phyloP scores from a whole-genome alignment of 2,888 invertebrate species.

The Philereme vetulata region DNA sequence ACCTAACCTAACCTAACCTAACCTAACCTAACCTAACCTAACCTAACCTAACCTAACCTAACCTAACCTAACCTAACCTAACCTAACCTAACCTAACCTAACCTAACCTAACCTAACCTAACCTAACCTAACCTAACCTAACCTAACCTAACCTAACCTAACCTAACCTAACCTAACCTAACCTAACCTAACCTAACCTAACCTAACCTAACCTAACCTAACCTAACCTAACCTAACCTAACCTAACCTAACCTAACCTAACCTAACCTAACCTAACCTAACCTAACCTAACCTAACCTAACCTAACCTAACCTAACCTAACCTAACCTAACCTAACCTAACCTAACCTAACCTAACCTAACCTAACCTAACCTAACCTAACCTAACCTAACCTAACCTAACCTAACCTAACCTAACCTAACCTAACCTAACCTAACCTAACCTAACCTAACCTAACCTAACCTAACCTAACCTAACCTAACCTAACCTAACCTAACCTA shows the following conservation, averaged over 20 bases:
- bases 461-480: constrained; percentile 1
- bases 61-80: constrained; percentile 1
- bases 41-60: constrained; percentile 1
- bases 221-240: constrained; percentile 1
- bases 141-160: constrained; percentile 1
- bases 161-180: constrained; percentile 1
- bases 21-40: constrained; percentile 1
- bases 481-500: constrained; percentile 1
- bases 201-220: constrained; percentile 1
- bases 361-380: constrained; percentile 1
- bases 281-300: constrained; percentile 1
- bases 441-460: constrained; percentile 1
- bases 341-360: constrained; percentile 1
- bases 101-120: constrained; percentile 1
- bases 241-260: constrained; percentile 1
- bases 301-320: constrained; percentile 1
- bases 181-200: constrained; percentile 1
- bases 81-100: constrained; percentile 1
- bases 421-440: constrained; percentile 1
- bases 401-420: constrained; percentile 1
- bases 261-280: constrained; percentile 1
- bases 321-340: constrained; percentile 1
- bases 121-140: constrained; percentile 1
- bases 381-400: constrained; percentile 1
- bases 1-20: constrained; percentile 1